These are phyloP conservation scores for Malurus cyaneus DNA, from an alignment of 2,113 vertebrate species.

Conservation along the genomic window DNA sequence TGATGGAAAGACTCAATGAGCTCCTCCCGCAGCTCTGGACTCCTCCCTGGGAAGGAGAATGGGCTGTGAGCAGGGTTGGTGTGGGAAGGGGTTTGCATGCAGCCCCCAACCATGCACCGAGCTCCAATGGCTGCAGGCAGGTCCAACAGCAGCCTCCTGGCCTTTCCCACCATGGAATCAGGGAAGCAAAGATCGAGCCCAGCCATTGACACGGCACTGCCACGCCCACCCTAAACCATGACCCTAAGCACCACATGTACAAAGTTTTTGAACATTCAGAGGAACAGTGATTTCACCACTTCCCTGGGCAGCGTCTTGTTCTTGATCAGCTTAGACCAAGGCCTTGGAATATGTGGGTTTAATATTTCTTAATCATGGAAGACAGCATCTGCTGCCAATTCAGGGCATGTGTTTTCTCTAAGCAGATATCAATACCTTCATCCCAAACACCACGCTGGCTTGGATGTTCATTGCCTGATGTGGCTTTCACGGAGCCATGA, in stretches of 20 bases:
- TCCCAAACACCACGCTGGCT: not conserved
- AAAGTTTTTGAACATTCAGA: not conserved
- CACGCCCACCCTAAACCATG: not conserved
- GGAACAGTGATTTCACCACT: not conserved
- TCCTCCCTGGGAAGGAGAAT: constrained; percentile 75
- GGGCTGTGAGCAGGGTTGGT: not conserved
- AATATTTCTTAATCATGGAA: not conserved
- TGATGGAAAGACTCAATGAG: constrained; percentile 81
- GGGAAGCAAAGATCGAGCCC: not conserved
- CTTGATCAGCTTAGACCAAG: not conserved
- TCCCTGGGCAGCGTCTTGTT: not conserved
- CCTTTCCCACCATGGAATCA: not conserved
- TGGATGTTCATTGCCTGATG: not conserved
- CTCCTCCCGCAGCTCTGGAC: constrained; percentile 69
- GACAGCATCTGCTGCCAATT: not conserved
- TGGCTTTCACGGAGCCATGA: not conserved
- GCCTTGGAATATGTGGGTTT: not conserved
- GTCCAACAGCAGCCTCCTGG: not conserved
- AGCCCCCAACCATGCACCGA: not conserved
- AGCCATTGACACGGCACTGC: not conserved
- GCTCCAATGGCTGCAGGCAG: not conserved
- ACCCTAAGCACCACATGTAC: not conserved
- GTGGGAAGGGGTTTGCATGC: not conserved
- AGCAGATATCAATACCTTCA: not conserved
- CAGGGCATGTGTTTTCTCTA: not conserved